Evolutionary conservation across 2,797 vertebrate genomes (phyloP).

Genomic region (Dermochelys coriacea): DNA sequence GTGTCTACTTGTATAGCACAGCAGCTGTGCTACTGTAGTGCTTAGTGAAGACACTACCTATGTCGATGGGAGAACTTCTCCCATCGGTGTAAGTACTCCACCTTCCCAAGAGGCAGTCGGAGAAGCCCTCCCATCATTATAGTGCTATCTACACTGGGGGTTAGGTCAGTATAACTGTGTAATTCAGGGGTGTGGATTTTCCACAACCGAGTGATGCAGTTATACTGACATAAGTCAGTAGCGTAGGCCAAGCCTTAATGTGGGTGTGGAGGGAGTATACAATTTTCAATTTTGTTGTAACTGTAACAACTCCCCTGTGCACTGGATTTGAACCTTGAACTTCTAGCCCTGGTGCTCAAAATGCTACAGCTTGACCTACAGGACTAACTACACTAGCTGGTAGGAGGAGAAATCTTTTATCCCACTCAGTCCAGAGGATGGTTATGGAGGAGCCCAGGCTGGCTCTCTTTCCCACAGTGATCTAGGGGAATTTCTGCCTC

Average conservation of each 20-base stretch:
- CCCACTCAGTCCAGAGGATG: no score
- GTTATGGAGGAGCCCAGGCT: no score
- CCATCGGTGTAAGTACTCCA: background rate
- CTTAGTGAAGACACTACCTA: background rate
- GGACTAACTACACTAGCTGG: no score
- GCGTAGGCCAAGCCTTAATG: background rate
- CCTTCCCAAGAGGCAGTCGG: background rate
- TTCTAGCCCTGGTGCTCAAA: background rate
- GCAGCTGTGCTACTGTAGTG: background rate
- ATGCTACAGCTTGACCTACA: background rate
- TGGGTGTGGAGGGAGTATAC: background rate
- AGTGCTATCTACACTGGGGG: background rate
- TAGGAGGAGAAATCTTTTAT: no score
- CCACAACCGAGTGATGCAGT: background rate
- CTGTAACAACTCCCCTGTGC: background rate
- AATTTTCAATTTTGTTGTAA: background rate
- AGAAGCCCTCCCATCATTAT: background rate
- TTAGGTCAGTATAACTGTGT: background rate
- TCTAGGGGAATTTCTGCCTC: background rate
- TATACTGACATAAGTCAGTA: background rate
- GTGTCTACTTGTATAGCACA: background rate
- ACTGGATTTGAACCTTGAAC: background rate
- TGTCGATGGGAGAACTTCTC: background rate
- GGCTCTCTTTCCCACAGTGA: no score
- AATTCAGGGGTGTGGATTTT: background rate